Evolutionary conservation across 1,140 invertebrate species (phyloP), one percentile per base, ranked within the genome.

Genomic region (Galendromus occidentalis): DNA sequence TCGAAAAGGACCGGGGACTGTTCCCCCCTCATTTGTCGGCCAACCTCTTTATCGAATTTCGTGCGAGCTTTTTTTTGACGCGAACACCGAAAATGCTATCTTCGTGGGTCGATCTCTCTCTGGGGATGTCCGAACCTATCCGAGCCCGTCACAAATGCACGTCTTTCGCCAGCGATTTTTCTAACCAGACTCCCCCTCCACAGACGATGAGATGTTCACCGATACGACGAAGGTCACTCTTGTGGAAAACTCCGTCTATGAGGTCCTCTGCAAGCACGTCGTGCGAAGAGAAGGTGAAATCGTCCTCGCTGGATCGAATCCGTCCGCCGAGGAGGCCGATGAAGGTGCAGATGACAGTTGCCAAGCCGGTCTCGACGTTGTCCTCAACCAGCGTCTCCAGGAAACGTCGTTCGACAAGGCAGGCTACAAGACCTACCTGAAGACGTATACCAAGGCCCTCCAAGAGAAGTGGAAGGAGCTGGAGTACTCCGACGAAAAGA

Each of bases 121-220:
- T n/a, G n/a, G n/a, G n/a, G n/a, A n/a, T n/a, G n/a, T n/a, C n/a
- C n/a, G n/a, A n/a, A n/a, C n/a, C n/a, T n/a, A 39, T 39, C 9
- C 4, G 33, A 6, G 4, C 9, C 33, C 4, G 33, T 6, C 4
- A 6, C 33, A 39, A 39, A 9, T 39, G 33, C 9, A 4, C 33
- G 33, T 6, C 4, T 39, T 39, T 39, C 9, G 33, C 4, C 9
- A 6, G 33, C 9, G 33, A 6, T 9, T 6, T 39, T 39, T 39
- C 33, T 39, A 39, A 39, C 33, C 4, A 39, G 33, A 39, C 9
- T 39, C 9, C 9, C 74, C 66, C 63, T 72, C 81, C 80, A 75
- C 79, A 88, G 90, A 89, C 71, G 92, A 97, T 77, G 93, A 97
- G 79, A 91, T 97, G 85, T 94, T 94, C 80, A 91, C 91, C 42